Percentiles rank a stretch among this genome's conserved stretches.
Conservation (phyloP, 2,113 vertebrate species). For the Petrocephalus microphthalmus region DNA sequence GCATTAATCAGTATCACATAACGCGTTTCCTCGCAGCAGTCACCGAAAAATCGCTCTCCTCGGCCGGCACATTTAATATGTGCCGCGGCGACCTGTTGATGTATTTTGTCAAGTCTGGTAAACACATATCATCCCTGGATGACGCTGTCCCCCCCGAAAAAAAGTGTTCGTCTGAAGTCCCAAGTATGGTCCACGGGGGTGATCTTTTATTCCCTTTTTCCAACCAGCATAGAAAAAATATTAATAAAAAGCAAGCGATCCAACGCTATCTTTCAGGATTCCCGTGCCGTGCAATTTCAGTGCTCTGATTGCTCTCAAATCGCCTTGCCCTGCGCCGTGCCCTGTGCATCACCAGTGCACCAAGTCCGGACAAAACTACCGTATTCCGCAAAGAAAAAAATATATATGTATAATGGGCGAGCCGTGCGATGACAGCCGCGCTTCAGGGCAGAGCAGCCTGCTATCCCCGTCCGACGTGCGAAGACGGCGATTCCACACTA, state of each 20-base stretch:
- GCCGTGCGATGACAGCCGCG: not conserved
- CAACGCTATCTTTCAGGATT: conserved; percentile 5
- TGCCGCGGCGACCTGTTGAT: conserved; percentile 47
- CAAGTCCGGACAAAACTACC: conserved; percentile 16
- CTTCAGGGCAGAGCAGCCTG: not conserved
- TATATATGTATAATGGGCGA: not conserved
- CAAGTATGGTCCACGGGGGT: conserved; percentile 26
- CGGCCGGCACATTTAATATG: not conserved
- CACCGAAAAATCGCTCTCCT: not conserved
- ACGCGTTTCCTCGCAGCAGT: conserved; percentile 17
- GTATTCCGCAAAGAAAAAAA: not conserved
- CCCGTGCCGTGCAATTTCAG: conserved; percentile 14
- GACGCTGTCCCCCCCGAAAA: conserved; percentile 36
- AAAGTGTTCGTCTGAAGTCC: conserved; percentile 48
- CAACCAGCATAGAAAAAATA: conserved; percentile 3
- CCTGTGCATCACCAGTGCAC: conserved; percentile 22
- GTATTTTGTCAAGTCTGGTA: conserved; percentile 40
- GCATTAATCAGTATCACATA: conserved; percentile 22
- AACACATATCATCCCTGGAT: conserved; percentile 56
- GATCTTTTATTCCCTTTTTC: not conserved
- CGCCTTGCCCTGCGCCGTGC: conserved; percentile 11
- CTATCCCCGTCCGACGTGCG: not conserved
- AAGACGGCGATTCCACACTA: not conserved
- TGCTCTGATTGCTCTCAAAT: not conserved
- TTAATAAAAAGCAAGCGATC: conserved; percentile 15